Conservation (phyloP, 2,113 vertebrate genomes). For the Nothobranchius furzeri region DNA sequence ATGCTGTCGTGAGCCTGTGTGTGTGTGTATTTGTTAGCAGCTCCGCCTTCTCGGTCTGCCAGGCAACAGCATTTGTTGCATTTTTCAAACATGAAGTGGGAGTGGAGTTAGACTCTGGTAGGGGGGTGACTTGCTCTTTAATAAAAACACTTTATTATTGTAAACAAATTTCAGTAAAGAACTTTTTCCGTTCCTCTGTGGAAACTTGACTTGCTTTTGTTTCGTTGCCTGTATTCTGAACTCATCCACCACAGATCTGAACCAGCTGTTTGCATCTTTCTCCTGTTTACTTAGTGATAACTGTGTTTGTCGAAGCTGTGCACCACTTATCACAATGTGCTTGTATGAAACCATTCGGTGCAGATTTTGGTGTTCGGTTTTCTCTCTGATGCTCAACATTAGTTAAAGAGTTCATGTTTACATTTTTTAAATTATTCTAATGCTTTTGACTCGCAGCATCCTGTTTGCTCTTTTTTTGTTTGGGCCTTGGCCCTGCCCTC, state of each 20-base stretch:
- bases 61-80: no score
- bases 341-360: background rate
- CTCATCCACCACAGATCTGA: conserved; percentile 20
- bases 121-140: no score
- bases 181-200: no score
- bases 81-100: no score
- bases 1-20: no score
- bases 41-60: no score
- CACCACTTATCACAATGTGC: conserved; percentile 20
- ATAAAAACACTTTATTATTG: no score
- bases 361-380: background rate
- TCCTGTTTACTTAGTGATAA: conserved; percentile 59
- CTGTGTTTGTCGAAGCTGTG: conserved; percentile 41
- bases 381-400: background rate
- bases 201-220: no score
- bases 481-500: conserved; percentile 64
- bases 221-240: conserved; percentile 2
- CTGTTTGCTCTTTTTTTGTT: conserved; percentile 1
- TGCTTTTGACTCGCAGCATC: background rate
- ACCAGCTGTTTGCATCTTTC: conserved; percentile 40
- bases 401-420: background rate
- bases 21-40: no score
- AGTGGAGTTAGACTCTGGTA: no score
- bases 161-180: no score
- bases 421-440: background rate